These are phyloP conservation scores for Nephrotoma flavescens DNA, from an alignment of 2,888 invertebrate genomes.

Conservation along the genomic window DNA sequence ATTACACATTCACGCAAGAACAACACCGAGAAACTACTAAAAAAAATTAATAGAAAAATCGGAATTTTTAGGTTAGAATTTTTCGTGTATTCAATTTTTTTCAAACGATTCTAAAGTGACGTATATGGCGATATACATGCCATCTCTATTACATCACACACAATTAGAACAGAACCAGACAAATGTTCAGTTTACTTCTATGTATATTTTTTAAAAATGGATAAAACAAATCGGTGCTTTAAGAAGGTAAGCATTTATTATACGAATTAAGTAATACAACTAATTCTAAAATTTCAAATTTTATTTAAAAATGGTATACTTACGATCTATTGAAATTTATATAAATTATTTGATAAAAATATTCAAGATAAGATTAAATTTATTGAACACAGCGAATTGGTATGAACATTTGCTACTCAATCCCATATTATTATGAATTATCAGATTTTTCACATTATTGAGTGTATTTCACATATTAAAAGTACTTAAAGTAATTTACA, in stretches of 20 bases:
- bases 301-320: background rate
- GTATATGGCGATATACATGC: background rate
- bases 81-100: background rate
- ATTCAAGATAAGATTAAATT: background rate
- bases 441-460: no score
- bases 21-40: background rate
- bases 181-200: background rate
- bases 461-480: no score
- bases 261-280: no score
- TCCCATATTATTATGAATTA: no score
- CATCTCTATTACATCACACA: background rate
- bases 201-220: background rate
- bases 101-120: background rate
- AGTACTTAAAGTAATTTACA: no score
- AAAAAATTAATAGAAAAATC: background rate
- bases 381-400: no score
- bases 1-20: background rate
- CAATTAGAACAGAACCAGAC: background rate
- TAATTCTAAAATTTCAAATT: background rate
- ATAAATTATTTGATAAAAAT: background rate
- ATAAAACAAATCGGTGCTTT: background rate
- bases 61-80: background rate
- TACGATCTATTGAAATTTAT: background rate
- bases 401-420: no score
- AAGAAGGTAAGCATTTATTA: no score